phyloP scores from a whole-genome alignment of 2,113 vertebrate species.

The Perca schrenkii region DNA sequence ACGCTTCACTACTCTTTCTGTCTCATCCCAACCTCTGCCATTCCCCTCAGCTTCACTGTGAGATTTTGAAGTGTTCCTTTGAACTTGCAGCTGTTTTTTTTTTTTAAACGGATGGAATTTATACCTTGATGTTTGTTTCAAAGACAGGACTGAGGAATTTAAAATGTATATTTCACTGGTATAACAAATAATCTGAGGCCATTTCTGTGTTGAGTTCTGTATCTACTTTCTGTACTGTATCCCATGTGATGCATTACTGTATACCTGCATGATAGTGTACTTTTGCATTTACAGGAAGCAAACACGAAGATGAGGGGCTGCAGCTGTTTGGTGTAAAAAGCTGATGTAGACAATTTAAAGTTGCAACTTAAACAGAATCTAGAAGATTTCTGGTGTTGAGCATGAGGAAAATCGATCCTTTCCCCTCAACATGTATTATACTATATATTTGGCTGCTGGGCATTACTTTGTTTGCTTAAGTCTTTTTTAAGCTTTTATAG shows the following conservation, averaged over 20 bases:
- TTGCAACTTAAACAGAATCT: constrained; percentile 51
- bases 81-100: constrained; percentile 55
- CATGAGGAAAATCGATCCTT: constrained; percentile 20
- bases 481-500: not conserved
- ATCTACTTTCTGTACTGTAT: constrained; percentile 8
- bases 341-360: constrained; percentile 58
- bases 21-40: constrained; percentile 60
- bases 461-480: not conserved
- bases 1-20: constrained; percentile 57
- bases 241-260: constrained; percentile 1
- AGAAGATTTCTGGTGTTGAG: constrained; percentile 33
- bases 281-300: constrained; percentile 30
- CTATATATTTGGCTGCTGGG: not conserved
- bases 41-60: constrained; percentile 49
- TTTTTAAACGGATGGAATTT: constrained; percentile 55
- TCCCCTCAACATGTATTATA: not conserved
- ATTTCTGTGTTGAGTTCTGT: constrained; percentile 8
- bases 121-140: constrained; percentile 60
- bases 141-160: constrained; percentile 27
- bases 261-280: not conserved
- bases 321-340: constrained; percentile 57
- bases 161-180: constrained; percentile 1
- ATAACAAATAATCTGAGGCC: constrained; percentile 30
- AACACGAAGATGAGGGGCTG: constrained; percentile 21
- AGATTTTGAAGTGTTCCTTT: constrained; percentile 60